Evolutionary conservation across 2,797 vertebrate genomes (phyloP).

Genomic region (Rhinatrema bivittatum): DNA sequence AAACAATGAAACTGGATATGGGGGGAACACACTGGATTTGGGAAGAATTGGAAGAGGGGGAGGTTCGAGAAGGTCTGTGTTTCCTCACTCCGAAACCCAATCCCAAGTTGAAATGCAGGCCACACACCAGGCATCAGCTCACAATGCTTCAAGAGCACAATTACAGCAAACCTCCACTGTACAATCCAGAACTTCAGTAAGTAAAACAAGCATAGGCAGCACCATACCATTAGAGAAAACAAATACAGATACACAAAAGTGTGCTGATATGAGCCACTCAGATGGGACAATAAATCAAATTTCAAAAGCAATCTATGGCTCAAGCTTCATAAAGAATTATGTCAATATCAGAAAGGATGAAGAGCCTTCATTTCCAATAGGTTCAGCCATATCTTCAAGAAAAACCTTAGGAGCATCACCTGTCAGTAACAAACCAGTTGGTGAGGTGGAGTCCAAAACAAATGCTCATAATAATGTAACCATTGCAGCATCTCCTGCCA

Average conservation of each 20-base stretch:
- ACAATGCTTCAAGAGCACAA: slow-evolving; percentile 56
- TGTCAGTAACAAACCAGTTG: background rate
- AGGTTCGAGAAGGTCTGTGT: slow-evolving; percentile 50
- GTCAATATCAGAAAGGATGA: slow-evolving; percentile 1
- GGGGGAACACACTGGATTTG: slow-evolving; percentile 40
- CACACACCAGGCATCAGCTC: slow-evolving; percentile 43
- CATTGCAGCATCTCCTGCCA: background rate
- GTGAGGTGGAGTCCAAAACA: background rate
- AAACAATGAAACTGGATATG: slow-evolving; percentile 11
- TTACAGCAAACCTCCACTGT: slow-evolving; percentile 53
- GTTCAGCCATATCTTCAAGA: background rate
- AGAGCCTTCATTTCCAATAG: slow-evolving; percentile 4
- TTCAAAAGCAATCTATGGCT: background rate
- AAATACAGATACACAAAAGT: background rate
- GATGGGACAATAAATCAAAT: background rate
- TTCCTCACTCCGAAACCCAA: slow-evolving; percentile 22
- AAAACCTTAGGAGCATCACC: slow-evolving; percentile 5
- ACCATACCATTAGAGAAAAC: background rate
- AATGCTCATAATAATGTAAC: background rate
- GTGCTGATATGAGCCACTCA: background rate
- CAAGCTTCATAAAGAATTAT: background rate
- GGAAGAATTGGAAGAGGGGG: slow-evolving; percentile 62
- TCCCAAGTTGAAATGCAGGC: slow-evolving; percentile 23
- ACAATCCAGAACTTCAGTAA: slow-evolving; percentile 29
- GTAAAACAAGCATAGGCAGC: slow-evolving; percentile 26